Conservation (phyloP, 2,888 invertebrate genomes). For the Plebejus argus region DNA sequence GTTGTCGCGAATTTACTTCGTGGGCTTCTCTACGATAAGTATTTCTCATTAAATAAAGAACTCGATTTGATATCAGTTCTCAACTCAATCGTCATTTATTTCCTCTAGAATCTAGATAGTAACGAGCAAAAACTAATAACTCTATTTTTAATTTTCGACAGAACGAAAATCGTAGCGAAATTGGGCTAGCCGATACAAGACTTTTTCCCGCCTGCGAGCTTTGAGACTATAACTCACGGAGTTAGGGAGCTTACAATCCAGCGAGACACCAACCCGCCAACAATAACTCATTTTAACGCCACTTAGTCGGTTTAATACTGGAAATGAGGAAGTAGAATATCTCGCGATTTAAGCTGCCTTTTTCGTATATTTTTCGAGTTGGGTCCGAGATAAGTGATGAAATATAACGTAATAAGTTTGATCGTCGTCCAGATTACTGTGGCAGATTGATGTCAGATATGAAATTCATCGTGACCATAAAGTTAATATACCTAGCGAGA, state of each 20-base stretch:
- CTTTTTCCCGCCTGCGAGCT: background rate
- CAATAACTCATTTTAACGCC: constrained; percentile 1
- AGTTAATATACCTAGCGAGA: no score
- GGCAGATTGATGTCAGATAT: background rate
- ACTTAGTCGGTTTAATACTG: background rate
- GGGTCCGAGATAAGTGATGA: background rate
- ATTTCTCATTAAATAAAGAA: no score
- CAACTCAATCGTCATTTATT: background rate
- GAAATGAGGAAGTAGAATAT: background rate
- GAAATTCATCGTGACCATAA: background rate
- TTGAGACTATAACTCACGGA: background rate
- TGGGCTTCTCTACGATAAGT: no score
- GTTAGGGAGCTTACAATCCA: background rate
- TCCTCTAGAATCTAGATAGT: background rate
- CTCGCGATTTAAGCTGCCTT: background rate
- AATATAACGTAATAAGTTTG: background rate
- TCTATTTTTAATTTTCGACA: background rate
- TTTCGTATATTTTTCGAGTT: background rate
- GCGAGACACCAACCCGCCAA: background rate
- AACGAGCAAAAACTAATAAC: background rate
- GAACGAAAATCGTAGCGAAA: background rate
- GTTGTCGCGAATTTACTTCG: no score
- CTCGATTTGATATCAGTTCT: no score
- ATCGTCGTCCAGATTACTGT: background rate
- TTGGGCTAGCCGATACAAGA: background rate